These are phyloP conservation scores for Palloptera scutellata DNA, from an alignment of 2,888 invertebrate genomes.

Conservation along the genomic window DNA sequence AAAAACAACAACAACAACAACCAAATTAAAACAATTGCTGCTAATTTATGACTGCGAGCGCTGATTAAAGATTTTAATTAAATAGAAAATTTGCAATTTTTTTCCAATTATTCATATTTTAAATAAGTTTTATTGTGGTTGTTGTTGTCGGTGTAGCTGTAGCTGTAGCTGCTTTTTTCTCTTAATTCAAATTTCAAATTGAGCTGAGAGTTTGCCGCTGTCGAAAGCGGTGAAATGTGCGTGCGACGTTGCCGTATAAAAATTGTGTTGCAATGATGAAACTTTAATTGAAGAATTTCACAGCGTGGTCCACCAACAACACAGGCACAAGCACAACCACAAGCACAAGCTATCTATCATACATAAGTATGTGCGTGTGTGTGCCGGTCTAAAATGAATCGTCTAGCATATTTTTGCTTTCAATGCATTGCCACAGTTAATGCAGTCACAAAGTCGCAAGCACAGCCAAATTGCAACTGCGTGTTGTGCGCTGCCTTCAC, in stretches of 20 bases:
- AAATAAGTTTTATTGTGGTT: conserved; percentile 33
- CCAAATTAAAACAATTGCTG: conserved; percentile 2
- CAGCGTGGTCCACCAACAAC: conserved; percentile 8
- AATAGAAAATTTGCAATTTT: conserved; percentile 48
- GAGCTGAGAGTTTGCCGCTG: not conserved
- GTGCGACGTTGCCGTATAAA: conserved; percentile 34
- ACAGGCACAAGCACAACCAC: not conserved
- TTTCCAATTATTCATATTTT: conserved; percentile 51
- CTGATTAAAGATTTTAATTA: conserved; percentile 48
- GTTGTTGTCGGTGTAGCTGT: not conserved
- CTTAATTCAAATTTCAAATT: not conserved
- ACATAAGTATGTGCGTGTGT: not conserved
- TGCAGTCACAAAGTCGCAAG: conserved; percentile 3
- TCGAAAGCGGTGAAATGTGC: conserved; percentile 29
- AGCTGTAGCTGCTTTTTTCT: too few species aligned
- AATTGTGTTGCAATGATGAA: conserved; percentile 30
- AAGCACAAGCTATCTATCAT: not conserved
- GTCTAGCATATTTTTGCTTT: too few species aligned
- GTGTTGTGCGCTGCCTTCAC: not conserved
- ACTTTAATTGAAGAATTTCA: conserved; percentile 41
- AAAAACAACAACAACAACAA: too few species aligned
- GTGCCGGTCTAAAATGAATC: not conserved
- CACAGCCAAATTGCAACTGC: conserved; percentile 10
- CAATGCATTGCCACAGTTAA: too few species aligned
- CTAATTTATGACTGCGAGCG: conserved; percentile 46